Evolutionary conservation across 2,888 invertebrate genomes (phyloP), one percentile per base, ranked within the genome.

Genomic region (Falcaria lacertinaria): DNA sequence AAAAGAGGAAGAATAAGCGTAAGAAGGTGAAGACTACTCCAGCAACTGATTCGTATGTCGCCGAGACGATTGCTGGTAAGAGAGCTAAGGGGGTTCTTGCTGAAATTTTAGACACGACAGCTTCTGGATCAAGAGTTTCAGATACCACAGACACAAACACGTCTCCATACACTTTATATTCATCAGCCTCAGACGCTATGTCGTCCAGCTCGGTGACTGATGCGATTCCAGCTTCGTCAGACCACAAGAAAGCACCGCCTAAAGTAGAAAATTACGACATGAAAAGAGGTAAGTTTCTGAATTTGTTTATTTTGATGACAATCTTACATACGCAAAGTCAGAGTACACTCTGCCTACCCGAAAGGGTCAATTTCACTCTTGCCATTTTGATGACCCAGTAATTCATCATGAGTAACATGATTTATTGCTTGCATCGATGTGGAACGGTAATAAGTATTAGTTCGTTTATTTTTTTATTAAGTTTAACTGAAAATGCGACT

Each of bases 201-300:
- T 16, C 50, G 19, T 54, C 47, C 5, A 50, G 54, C 1, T 54
- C 50, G 2, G 56, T 63, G 0, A 58, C 65, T 2, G 87, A 88
- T 46, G 70, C 76, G 1, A 51, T 78, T 0, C 62, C 79, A n/a
- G 80, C 83, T 1, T 64, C 84, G 1, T 71, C 77, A 1, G 67
- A 81, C 16, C 69, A 76, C 4, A 74, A 78, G 42, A 63, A 72
- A 44, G 69, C 72, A 39, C 57, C 66, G 33, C 66, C 65, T n/a
- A 64, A 74, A 32, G 41, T 44, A 5, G 70, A 70, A 11, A 55
- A 84, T 42, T 73, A 64, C 34, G 61, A 78, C 7, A 60, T 60
- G 14, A 77, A 85, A 45, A 76, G 69, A 59, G 85, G 87, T 85
- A 48, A 76, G 75, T 58, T 19, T 33, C 34, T 39, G 41, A 41